Evolutionary conservation across 2,888 invertebrate genomes (phyloP).

Genomic region (Nomada ferruginata): DNA sequence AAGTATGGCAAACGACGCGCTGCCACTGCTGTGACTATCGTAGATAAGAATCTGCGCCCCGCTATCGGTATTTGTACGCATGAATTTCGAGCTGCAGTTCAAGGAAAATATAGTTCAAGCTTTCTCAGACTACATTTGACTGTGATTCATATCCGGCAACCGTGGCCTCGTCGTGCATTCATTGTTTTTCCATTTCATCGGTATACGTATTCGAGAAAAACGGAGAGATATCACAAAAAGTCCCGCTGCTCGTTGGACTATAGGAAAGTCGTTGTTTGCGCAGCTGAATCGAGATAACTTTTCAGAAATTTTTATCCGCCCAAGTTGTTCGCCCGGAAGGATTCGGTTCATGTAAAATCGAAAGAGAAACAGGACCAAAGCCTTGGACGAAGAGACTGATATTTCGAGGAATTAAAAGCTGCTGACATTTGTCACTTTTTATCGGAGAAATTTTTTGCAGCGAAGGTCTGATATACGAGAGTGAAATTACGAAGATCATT

Average conservation of each 20-base stretch:
- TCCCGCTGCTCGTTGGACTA: too few relatives aligned
- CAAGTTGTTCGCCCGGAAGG: too few relatives aligned
- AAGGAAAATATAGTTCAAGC: conserved; percentile 10
- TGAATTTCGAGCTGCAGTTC: conserved; percentile 31
- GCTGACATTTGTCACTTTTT: not conserved
- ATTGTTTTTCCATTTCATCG: not conserved
- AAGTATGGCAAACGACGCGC: conserved; percentile 57
- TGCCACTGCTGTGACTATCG: conserved; percentile 64
- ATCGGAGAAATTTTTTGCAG: conserved; percentile 3
- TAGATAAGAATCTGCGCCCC: conserved; percentile 68
- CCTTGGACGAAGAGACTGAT: not conserved
- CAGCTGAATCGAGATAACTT: too few relatives aligned
- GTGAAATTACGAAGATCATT: conserved; percentile 21
- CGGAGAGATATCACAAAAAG: too few relatives aligned
- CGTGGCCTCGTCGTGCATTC: not conserved
- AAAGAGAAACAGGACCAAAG: not conserved
- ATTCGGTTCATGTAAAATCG: too few relatives aligned
- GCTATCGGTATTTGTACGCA: conserved; percentile 48
- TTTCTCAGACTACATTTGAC: conserved; percentile 16
- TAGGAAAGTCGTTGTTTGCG: too few relatives aligned
- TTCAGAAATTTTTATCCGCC: too few relatives aligned
- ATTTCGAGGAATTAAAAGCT: not conserved
- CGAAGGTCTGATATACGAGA: conserved; percentile 7
- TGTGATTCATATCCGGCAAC: not conserved
- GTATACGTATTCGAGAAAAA: not conserved